Percentiles rank a stretch among this genome's conserved stretches.
Conservation (phyloP, 2,888 invertebrate genomes). For the Aplocera efformata region DNA sequence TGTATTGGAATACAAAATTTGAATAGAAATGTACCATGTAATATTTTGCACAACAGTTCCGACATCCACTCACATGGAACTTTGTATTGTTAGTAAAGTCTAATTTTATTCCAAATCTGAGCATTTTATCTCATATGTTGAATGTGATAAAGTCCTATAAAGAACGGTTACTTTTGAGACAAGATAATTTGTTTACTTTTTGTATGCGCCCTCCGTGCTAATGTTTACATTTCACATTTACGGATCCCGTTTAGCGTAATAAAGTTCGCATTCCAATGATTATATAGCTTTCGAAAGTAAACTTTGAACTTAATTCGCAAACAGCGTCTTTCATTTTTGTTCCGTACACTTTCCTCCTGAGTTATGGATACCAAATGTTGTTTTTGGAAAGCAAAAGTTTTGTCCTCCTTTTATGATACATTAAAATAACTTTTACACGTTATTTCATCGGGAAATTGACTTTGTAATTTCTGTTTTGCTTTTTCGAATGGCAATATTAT, state of each 20-base stretch:
- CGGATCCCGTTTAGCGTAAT: slow-evolving; percentile 54
- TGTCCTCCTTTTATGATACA: slow-evolving; percentile 48
- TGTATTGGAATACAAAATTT: slow-evolving; percentile 40
- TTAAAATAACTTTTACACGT: slow-evolving; percentile 40
- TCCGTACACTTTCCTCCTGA: slow-evolving; percentile 55
- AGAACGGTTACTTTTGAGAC: slow-evolving; percentile 7
- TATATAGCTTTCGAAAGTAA: slow-evolving; percentile 70
- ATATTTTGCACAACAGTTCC: slow-evolving; percentile 44
- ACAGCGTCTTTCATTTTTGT: slow-evolving; percentile 64
- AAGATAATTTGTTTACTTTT: slow-evolving; percentile 70
- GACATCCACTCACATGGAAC: slow-evolving; percentile 22
- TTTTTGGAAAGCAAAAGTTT: slow-evolving; percentile 43
- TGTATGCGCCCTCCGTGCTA: slow-evolving; percentile 51
- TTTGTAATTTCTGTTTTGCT: slow-evolving; percentile 35
- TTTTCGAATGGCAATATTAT: slow-evolving; percentile 17
- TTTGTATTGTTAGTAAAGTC: slow-evolving; percentile 5
- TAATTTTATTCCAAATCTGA: background rate
- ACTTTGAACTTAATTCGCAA: slow-evolving; percentile 60
- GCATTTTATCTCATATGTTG: background rate
- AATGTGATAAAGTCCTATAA: slow-evolving; percentile 15
- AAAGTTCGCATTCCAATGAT: slow-evolving; percentile 68
- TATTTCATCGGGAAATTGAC: slow-evolving; percentile 32
- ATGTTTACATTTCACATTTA: slow-evolving; percentile 60
- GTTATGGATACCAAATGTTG: slow-evolving; percentile 64
- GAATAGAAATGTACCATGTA: slow-evolving; percentile 43